Conservation (phyloP, 2,888 invertebrate genomes). For the Phymatocera aterrima region DNA sequence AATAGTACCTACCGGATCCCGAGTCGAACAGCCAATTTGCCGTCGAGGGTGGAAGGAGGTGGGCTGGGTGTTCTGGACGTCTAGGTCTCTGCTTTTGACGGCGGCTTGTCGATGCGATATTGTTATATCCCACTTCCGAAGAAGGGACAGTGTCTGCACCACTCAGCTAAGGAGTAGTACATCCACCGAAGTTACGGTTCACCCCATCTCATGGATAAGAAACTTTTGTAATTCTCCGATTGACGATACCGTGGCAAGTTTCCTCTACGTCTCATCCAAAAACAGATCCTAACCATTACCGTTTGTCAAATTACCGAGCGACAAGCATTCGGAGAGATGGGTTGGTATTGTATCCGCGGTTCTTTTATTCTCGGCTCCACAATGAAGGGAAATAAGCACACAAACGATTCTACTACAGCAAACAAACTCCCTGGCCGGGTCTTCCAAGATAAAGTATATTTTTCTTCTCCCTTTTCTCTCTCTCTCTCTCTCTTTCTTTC, state of each 20-base stretch:
- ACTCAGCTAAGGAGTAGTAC: neutral
- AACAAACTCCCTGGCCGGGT: neutral
- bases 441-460: neutral
- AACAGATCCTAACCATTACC: neutral
- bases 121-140: slow-evolving; percentile 48
- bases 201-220: neutral
- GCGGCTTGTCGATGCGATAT: slow-evolving; percentile 50
- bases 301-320: neutral
- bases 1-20: slow-evolving; percentile 6
- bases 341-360: no score
- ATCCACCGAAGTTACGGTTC: no score
- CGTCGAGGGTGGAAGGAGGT: neutral
- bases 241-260: slow-evolving; percentile 26
- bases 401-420: neutral
- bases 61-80: slow-evolving; percentile 38
- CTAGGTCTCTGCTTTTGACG: slow-evolving; percentile 49
- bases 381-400: neutral
- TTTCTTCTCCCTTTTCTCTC: neutral
- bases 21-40: slow-evolving; percentile 38
- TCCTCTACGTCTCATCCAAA: neutral
- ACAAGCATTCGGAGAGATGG: neutral
- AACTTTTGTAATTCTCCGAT: slow-evolving; percentile 41
- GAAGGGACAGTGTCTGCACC: neutral
- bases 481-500: neutral
- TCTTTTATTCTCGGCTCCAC: neutral